Base-by-base conservation (phyloP, 1,140 invertebrate genomes). In the Drosophila parvula region DNA sequence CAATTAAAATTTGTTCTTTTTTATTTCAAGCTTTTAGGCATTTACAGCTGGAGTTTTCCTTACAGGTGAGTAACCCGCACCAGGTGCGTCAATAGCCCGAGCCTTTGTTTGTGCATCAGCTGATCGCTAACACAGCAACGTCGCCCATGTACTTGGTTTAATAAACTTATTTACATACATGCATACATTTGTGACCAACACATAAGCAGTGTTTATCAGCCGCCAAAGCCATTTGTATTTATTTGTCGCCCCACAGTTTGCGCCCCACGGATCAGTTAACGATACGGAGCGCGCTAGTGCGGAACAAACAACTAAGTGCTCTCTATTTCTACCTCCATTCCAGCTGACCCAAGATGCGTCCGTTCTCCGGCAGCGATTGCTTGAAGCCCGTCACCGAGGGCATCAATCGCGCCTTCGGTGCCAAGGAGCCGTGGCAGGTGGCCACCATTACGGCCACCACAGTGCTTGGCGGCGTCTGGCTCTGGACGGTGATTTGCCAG, bases 381-480 rank as follows among this genome's bases (percentile, higher is more conserved):
- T 43, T 81, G 10, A 90, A 84, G 60, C 62, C 81, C 45, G 62
- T 91, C 44, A 64, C 79, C 38, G 78, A 76, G 53, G 81, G 78
- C 47, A 76, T 91, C 8, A 96, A 96, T 91, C 91, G 92, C 28
- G 78, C 93, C 3, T 96, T 96, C 82, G 93, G 93, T 51, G 94
- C 94, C 36, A 94, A 94, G 84, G 95, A 96, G 90, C 95, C 96
- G 79, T 96, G 95, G 95, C 94, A 96, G 92, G 95, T 96, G 70
- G 95, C 95, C 1, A 93, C 95, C 8, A 94, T 96, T 79, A 96
- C 96, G 18, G 95, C 95, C n/a, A 93, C 94, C 22, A 94, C 94
- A 11, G 93, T 96, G 3, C 90, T 96, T 1, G 93, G 94, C 4
- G 85, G 94, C 30, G 93, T 96, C 5, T 96, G 95, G 94, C 79